Base-by-base conservation (phyloP, 1,140 invertebrate genomes). In the Dreissena rostriformis region DNA sequence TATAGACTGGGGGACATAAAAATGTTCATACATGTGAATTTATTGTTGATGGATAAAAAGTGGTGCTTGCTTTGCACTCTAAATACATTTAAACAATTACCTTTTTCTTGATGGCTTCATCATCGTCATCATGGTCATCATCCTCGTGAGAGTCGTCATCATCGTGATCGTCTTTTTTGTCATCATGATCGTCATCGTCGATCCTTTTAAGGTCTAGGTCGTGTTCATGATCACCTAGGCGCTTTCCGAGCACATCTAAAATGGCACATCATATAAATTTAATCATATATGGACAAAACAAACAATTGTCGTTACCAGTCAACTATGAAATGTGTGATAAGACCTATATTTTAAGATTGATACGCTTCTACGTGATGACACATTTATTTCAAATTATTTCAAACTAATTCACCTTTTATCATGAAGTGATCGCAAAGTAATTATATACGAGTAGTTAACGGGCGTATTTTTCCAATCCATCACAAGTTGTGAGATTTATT, bases 61-160 rank as follows among this genome's bases (percentile, higher is more conserved):
- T 61, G 57, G 12, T 61, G 17, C 22, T 61, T 24, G 22, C 17
- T 61, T 2, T n/a, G 2, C 57, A 61, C 57, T 61, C 2, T 6
- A 19, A 11, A 61, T 61, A 61, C 17, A 61, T 61, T 24, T 24
- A 17, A 39, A 14, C 7, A 78, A 51, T 24, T 57, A 68, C 77
- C 12, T 79, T 79, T 29, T 55, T 71, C 22, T 65, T 63, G 22
- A 79, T 79, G n/a, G 57, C 19, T 15, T 53, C 55, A 12, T n/a
- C n/a, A 55, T 79, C 77, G 19, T 70, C 77, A 57, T 79, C 77
- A 67, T 77, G 63, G 17, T 76, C 57, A n/a, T 76, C 74, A 28
- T 66, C 65, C 28, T 67, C 65, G 22, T 77, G 11, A 73, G 52
- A 63, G 28, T 77, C 61, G 6, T 75, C 26, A 14, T 77, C n/a